Base-by-base conservation (phyloP, 2,797 vertebrate species). In the Sebastes vulpes region DNA sequence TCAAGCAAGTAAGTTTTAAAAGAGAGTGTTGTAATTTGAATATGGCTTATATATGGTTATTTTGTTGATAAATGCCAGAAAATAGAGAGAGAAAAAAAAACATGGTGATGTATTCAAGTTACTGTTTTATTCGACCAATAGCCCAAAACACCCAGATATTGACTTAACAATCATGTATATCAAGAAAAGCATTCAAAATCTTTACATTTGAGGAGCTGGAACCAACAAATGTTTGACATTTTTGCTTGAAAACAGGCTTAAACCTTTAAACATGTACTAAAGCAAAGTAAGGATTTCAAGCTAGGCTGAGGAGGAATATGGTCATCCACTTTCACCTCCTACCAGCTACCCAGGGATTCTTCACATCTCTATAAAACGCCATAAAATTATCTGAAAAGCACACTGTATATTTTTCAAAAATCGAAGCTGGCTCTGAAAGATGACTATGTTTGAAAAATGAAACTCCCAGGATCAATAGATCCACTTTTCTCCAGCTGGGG, bases 381-480 rank as follows among this genome's bases (percentile, higher is more conserved):
- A 83, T 72, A 76, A 86, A 86, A 74, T 89, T 16, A 76, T 88
- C 75, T 90, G 71, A 81, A 83, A 91, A 68, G 81, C 58, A 26
- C 64, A 84, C 61, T 77, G 68, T 90, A 81, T 89, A 69, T 73
- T 87, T 90, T 91, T 90, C 67, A 83, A 81, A 89, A 93, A 93
- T 93, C 90, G 80, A 94, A 89, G 57, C 42, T 8, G n/a, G 46
- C 66, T 81, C 72, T 83, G 70, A 86, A 86, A 89, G 75, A 92
- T 88, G 91, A 90, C 82, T 68, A 70, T 85, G 88, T 89, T 89
- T 88, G 80, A 91, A 89, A 91, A 85, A 91, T 92, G 73, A 91
- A 93, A 91, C 90, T 90, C 78, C 76, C 60, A 12, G 72, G 79
- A 94, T 94, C 92, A 92, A 95, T 95, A 90, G 42, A 74, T 87